These are phyloP conservation scores for cat (Felis catus) DNA, from an alignment of 2,113 vertebrate species.

Conservation along the genomic window DNA sequence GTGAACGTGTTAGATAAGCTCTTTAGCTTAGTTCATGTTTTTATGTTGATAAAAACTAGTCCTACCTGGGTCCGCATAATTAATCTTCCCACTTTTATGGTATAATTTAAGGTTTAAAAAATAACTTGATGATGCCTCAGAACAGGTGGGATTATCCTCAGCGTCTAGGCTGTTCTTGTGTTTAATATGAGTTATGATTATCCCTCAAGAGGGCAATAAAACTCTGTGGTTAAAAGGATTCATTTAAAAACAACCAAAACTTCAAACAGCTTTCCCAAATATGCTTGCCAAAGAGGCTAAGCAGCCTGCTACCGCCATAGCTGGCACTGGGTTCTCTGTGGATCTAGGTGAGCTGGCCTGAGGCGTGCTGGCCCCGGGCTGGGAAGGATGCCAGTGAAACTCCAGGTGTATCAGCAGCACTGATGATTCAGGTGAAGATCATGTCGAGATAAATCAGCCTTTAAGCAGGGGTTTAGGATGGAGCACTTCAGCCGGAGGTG, in stretches of 20 bases:
- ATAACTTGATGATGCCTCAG: neutral
- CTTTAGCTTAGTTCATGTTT: neutral
- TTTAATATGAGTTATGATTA: constrained; percentile 54
- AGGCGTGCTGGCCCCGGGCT: neutral
- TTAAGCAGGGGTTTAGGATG: neutral
- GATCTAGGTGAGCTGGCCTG: neutral
- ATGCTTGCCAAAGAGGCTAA: constrained; percentile 41
- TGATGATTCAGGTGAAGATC: constrained; percentile 1
- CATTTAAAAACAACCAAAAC: constrained; percentile 41
- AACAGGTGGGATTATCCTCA: constrained; percentile 47
- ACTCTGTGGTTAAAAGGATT: constrained; percentile 54
- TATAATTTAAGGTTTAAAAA: constrained; percentile 31
- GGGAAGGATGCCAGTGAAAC: constrained; percentile 21
- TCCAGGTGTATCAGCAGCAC: constrained; percentile 39
- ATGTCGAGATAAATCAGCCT: constrained; percentile 30
- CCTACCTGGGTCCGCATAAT: constrained; percentile 6
- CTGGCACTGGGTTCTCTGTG: neutral
- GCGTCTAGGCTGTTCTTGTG: neutral
- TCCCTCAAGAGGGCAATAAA: constrained; percentile 63
- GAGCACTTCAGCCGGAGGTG: neutral
- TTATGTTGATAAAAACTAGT: constrained; percentile 43
- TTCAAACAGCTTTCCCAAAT: constrained; percentile 33
- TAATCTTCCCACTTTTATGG: constrained; percentile 39
- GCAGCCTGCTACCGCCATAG: neutral
- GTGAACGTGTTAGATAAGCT: neutral